Conservation (phyloP, 2,113 vertebrate genomes). For the Tamias sibiricus region DNA sequence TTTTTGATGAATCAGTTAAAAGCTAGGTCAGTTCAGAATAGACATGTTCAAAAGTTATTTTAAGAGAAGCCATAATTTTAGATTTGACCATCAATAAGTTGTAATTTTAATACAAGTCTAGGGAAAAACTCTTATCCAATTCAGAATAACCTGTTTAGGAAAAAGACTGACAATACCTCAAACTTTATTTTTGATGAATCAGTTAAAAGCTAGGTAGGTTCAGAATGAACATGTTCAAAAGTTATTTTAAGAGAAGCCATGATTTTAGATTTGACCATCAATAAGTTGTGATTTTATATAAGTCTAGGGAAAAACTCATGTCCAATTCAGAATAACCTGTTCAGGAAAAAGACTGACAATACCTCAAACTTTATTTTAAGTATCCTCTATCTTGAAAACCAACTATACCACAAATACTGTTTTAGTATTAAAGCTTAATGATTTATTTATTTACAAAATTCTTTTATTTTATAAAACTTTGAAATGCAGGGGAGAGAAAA, state of each 20-base stretch:
- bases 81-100: neutral
- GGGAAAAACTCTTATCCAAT: neutral
- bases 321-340: neutral
- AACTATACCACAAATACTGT: neutral
- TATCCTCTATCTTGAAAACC: conserved; percentile 1
- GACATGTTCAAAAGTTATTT: conserved; percentile 1
- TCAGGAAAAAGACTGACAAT: neutral
- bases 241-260: neutral
- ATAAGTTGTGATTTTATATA: neutral
- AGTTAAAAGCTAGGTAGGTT: too few relatives aligned
- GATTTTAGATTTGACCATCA: conserved; percentile 25
- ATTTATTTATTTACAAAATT: neutral
- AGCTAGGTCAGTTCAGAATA: neutral
- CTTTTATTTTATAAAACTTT: neutral
- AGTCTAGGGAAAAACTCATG: neutral
- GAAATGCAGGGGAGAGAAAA: neutral
- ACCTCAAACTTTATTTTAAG: conserved; percentile 28
- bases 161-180: neutral
- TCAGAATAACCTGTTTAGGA: neutral
- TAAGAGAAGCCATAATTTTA: neutral
- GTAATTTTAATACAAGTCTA: neutral
- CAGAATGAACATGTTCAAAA: conserved; percentile 1
- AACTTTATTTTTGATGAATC: conserved; percentile 44
- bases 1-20: conserved; percentile 20
- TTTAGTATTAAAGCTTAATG: neutral